Evolutionary conservation across 2,797 vertebrate genomes (phyloP), one percentile per base, ranked within the genome.

Genomic region (Sebastes umbrosus): DNA sequence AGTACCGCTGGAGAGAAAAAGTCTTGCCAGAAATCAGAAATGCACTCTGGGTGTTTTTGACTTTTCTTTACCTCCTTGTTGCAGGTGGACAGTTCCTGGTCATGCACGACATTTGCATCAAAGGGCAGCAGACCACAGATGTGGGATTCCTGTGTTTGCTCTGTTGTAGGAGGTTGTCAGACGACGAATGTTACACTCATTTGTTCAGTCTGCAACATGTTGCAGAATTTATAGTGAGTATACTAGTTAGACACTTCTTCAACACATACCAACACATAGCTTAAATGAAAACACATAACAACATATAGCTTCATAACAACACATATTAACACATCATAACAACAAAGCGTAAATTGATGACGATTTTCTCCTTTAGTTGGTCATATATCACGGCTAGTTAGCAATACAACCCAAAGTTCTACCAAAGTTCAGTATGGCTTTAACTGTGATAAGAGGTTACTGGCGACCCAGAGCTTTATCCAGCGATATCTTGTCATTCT

Each of bases 61-160:
- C 3, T 18, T 36, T 27, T 66, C 14, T 50, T 46, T 10, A 4
- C 27, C 9, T 75, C 14, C 11, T 77, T 18, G 8, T 73, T 72
- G 4, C 69, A 95, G 95, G 95, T 8, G 20, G 55, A 4, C 24
- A 89, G 16, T 95, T 94, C 57, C 2, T 95, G 16, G 91, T 92
- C 71, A 72, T 36, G 58, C 31, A 92, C 24, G 2, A 36, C 3
- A 0, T 57, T 2, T 13, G 1, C 20, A 0, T 5, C 20, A 3
- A 0, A 1, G 1, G 1, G 4, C 2, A 3, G 3, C 3, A 3
- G 11, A 16, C 7, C 1, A 7, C 1, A 5, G 4, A 13, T 24
- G 20, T 31, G 66, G 65, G 14, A 7, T 86, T 46, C 64, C 52
- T 95, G 62, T 95, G 95, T 77, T 79, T 92, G 68, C 93, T 95